These are phyloP conservation scores for Tilapia sparmanii DNA, from an alignment of 2,113 vertebrate species.

Conservation along the genomic window DNA sequence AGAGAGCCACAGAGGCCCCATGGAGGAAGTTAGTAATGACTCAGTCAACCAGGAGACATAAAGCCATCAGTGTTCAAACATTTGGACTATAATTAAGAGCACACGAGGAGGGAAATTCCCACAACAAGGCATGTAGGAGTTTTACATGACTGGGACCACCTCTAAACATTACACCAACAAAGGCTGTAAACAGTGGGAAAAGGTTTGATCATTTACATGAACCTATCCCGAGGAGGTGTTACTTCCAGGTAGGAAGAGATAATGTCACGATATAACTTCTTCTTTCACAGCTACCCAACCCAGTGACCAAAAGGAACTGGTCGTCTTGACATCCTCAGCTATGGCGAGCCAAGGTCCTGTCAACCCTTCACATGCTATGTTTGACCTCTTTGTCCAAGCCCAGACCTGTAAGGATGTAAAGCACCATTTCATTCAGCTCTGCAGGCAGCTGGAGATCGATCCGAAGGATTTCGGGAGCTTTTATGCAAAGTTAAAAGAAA, in stretches of 20 bases:
- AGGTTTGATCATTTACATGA: slow-evolving; percentile 3
- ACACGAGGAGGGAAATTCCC: not conserved
- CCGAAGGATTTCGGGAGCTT: slow-evolving; percentile 71
- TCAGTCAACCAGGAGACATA: not conserved
- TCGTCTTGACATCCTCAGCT: not conserved
- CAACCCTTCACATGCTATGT: slow-evolving; percentile 75
- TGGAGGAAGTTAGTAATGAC: slow-evolving; percentile 30
- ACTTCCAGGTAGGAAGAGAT: not conserved
- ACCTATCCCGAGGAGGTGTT: not conserved
- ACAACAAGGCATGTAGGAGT: not conserved
- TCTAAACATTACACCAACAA: not conserved
- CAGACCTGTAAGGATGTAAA: slow-evolving; percentile 79
- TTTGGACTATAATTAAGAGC: slow-evolving; percentile 11
- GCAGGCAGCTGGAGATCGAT: slow-evolving; percentile 72
- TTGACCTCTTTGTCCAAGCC: slow-evolving; percentile 80
- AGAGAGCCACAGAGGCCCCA: not conserved
- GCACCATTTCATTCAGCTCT: slow-evolving; percentile 76
- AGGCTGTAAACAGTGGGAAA: not conserved
- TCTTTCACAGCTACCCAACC: slow-evolving; percentile 5
- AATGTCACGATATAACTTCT: not conserved
- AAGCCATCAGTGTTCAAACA: not conserved
- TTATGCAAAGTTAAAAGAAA: slow-evolving; percentile 79
- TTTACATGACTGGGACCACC: not conserved
- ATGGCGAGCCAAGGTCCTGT: slow-evolving; percentile 58
- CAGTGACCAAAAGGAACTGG: not conserved